Conservation (phyloP, 2,797 vertebrate genomes). For the Dromococcyx pavoninus region DNA sequence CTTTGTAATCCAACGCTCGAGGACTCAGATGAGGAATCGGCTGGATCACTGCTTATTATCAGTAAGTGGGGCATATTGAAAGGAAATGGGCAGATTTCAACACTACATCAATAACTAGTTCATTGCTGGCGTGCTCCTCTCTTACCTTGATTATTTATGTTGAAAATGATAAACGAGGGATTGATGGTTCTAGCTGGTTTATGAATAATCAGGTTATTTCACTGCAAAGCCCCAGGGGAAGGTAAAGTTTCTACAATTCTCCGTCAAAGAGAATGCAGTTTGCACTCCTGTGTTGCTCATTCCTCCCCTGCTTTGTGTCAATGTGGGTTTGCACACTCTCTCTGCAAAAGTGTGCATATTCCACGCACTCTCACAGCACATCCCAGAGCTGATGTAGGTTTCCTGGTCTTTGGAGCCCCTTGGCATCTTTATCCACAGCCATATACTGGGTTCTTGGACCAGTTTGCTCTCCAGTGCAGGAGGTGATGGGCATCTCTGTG, state of each 20-base stretch:
- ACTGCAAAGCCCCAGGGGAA: neutral
- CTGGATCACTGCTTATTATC: neutral
- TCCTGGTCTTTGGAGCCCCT: accelerated
- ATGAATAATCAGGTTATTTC: conserved; percentile 56
- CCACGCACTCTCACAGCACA: neutral
- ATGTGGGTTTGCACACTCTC: neutral
- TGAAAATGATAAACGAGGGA: conserved; percentile 58
- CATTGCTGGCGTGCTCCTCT: conserved; percentile 15
- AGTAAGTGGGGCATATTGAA: neutral
- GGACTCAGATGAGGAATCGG: neutral
- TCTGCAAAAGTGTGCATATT: neutral
- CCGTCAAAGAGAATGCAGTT: neutral
- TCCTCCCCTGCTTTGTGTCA: neutral
- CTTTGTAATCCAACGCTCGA: neutral
- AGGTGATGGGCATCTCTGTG: neutral
- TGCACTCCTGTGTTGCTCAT: neutral
- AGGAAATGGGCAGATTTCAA: conserved; percentile 31
- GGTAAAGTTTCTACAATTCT: conserved; percentile 26
- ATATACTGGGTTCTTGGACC: accelerated
- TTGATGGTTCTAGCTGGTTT: conserved; percentile 57
- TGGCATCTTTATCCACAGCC: accelerated
- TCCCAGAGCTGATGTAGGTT: neutral
- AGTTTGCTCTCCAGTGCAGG: neutral
- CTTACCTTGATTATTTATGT: neutral
- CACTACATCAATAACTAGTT: neutral